Percentiles rank a stretch among this genome's conserved stretches.
Evolutionary conservation across 2,888 invertebrate species (phyloP).

Genomic region (Anagyrus pseudococci): DNA sequence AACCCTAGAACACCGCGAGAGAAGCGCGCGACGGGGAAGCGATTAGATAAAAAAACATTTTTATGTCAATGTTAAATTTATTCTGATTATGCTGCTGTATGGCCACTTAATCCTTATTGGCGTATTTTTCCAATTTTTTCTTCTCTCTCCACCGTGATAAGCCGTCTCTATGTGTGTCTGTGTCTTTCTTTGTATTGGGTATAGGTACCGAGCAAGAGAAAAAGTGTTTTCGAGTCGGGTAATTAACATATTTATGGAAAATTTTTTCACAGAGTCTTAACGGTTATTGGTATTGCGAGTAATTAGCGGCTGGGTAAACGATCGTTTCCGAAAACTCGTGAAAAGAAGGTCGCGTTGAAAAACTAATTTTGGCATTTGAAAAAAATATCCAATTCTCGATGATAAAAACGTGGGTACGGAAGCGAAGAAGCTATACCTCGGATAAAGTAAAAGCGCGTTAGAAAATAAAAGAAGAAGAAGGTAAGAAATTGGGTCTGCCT

Average conservation of each 20-base stretch:
- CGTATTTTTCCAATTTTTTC: neutral
- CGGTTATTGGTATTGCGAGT: neutral
- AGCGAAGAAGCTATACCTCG: neutral
- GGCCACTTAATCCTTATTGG: neutral
- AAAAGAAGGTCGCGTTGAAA: no score
- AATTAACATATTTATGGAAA: no score
- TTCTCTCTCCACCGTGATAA: no score
- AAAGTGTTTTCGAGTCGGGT: no score
- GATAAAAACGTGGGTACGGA: neutral
- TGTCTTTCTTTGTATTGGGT: no score
- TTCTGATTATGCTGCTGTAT: neutral
- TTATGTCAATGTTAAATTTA: neutral
- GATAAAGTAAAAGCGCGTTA: neutral
- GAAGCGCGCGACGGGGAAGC: no score
- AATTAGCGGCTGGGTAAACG: neutral
- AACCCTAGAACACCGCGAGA: no score
- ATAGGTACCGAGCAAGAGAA: no score
- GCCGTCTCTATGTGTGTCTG: no score
- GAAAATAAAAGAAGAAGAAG: neutral
- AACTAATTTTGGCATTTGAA: neutral
- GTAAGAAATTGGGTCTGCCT: slow-evolving; percentile 10
- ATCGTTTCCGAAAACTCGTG: no score
- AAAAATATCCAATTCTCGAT: neutral
- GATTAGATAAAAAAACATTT: neutral
- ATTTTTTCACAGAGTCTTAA: no score